phyloP scores from a whole-genome alignment of 2,888 invertebrate species.

The Heliconius ismenius region DNA sequence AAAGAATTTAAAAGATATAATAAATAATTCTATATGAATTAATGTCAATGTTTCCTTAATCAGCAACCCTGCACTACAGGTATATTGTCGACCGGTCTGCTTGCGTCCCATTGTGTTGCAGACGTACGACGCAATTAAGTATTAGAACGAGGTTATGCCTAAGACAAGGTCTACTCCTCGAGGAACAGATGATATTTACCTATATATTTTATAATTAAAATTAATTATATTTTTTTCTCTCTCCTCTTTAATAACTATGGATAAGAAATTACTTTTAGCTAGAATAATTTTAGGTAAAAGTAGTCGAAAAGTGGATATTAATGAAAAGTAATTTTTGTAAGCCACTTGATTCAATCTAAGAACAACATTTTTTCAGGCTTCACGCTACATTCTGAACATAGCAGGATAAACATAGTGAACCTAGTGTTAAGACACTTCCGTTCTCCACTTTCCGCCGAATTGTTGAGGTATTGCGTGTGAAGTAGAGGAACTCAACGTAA shows the following conservation, averaged over 20 bases:
- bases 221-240: background rate
- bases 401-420: too few species aligned
- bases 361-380: background rate
- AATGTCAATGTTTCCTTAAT: background rate
- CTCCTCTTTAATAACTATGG: background rate
- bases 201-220: background rate
- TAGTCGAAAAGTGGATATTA: background rate
- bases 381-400: too few species aligned
- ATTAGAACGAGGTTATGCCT: conserved; percentile 54
- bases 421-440: too few species aligned
- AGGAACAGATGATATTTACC: background rate
- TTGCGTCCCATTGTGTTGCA: conserved; percentile 68
- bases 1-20: background rate
- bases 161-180: conserved; percentile 32
- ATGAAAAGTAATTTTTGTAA: background rate
- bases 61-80: conserved; percentile 54
- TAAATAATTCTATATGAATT: background rate
- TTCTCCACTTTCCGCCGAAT: too few species aligned
- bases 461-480: too few species aligned
- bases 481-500: too few species aligned
- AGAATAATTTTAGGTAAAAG: background rate
- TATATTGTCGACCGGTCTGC: conserved; percentile 66
- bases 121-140: conserved; percentile 75
- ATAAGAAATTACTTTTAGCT: background rate
- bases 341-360: background rate